These are phyloP conservation scores for Craterocephalus amniculus DNA, from an alignment of 2,797 vertebrate genomes.

Conservation along the genomic window DNA sequence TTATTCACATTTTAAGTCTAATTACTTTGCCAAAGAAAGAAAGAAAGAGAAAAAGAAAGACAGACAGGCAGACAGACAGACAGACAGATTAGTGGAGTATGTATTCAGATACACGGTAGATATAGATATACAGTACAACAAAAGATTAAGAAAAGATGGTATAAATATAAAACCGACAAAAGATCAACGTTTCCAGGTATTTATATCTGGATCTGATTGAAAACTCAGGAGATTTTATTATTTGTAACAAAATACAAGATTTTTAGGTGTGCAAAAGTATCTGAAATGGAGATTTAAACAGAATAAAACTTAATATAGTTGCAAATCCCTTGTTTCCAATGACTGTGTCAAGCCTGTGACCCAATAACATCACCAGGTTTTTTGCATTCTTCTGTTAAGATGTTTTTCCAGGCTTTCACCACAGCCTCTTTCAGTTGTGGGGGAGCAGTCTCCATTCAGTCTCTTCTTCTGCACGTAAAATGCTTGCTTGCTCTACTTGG, in stretches of 20 bases:
- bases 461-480: background rate
- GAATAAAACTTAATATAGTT: background rate
- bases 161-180: too few relatives aligned
- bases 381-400: background rate
- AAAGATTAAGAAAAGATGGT: too few relatives aligned
- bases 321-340: background rate
- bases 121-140: too few relatives aligned
- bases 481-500: background rate
- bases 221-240: background rate
- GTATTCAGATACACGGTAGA: too few relatives aligned
- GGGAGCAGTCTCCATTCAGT: background rate
- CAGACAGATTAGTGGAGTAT: too few relatives aligned
- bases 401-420: background rate
- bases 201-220: background rate
- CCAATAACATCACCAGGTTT: background rate
- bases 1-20: too few relatives aligned
- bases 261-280: background rate
- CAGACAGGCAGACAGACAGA: too few relatives aligned
- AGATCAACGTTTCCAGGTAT: background rate
- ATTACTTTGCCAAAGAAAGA: too few relatives aligned
- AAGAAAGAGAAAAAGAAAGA: too few relatives aligned
- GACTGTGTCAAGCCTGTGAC: background rate
- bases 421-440: background rate
- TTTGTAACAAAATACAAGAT: background rate
- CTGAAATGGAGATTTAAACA: background rate